These are phyloP conservation scores for Pseudopipra pipra DNA, from an alignment of 2,113 vertebrate genomes.

Conservation along the genomic window DNA sequence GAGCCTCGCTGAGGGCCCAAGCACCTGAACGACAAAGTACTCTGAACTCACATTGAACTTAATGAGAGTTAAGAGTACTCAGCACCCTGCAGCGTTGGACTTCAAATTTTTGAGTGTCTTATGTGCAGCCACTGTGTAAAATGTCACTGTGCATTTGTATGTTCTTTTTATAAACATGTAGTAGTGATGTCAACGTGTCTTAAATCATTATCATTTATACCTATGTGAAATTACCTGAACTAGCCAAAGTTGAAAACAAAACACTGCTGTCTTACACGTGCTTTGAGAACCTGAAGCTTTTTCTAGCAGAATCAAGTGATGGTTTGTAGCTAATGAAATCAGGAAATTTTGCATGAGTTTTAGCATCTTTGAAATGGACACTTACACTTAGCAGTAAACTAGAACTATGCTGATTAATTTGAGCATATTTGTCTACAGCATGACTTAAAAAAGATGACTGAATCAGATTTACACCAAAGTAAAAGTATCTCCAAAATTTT, in stretches of 20 bases:
- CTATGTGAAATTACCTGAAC: background rate
- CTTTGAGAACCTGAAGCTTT: background rate
- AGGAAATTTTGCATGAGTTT: background rate
- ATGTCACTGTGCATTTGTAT: background rate
- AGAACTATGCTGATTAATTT: background rate
- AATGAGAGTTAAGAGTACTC: background rate
- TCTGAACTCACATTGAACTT: background rate
- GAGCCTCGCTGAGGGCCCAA: background rate
- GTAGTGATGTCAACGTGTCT: background rate
- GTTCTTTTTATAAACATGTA: background rate
- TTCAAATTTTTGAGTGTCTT: constrained; percentile 10
- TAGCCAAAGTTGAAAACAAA: background rate
- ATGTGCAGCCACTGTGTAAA: background rate
- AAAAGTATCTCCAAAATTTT: background rate
- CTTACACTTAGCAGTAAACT: background rate
- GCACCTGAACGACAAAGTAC: background rate
- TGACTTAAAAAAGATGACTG: background rate
- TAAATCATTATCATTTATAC: background rate
- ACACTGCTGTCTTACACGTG: background rate
- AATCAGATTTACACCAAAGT: background rate
- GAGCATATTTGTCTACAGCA: background rate
- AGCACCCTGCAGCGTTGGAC: rapidly evolving
- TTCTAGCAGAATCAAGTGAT: background rate
- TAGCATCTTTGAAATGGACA: background rate
- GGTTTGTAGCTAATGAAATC: background rate